Evolutionary conservation across 2,797 vertebrate genomes (phyloP).

Genomic region (Poecilia picta): DNA sequence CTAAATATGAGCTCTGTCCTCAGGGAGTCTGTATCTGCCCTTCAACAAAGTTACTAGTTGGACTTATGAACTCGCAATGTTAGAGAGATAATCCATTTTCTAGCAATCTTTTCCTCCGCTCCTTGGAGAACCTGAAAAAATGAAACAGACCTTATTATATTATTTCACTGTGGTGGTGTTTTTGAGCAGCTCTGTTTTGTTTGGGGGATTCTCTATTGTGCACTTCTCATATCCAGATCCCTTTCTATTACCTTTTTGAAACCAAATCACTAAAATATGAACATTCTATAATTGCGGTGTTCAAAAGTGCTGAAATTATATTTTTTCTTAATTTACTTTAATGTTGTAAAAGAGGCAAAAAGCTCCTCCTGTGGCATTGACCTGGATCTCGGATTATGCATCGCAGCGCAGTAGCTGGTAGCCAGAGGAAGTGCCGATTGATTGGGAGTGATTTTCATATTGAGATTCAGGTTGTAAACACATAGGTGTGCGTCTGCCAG

Average conservation of each 20-base stretch:
- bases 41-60: constrained; percentile 84
- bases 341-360: constrained; percentile 33
- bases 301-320: constrained; percentile 14
- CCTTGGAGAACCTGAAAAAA: constrained; percentile 75
- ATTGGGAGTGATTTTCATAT: constrained; percentile 71
- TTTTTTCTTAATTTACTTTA: constrained; percentile 40
- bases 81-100: constrained; percentile 83
- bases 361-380: constrained; percentile 33
- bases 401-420: constrained; percentile 53
- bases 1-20: constrained; percentile 80
- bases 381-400: constrained; percentile 53
- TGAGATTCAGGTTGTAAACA: constrained; percentile 77
- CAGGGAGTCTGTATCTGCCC: constrained; percentile 79
- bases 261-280: constrained; percentile 64
- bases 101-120: constrained; percentile 75
- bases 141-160: constrained; percentile 79
- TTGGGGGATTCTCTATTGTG: constrained; percentile 71
- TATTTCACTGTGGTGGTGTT: constrained; percentile 76
- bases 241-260: constrained; percentile 66
- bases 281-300: constrained; percentile 32
- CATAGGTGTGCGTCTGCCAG: constrained; percentile 69
- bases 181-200: constrained; percentile 74
- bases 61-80: constrained; percentile 81
- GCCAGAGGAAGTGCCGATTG: constrained; percentile 69
- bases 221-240: constrained; percentile 72